Conservation (phyloP, 2,888 invertebrate species). For the Chaetogeoica ovagalla region DNA sequence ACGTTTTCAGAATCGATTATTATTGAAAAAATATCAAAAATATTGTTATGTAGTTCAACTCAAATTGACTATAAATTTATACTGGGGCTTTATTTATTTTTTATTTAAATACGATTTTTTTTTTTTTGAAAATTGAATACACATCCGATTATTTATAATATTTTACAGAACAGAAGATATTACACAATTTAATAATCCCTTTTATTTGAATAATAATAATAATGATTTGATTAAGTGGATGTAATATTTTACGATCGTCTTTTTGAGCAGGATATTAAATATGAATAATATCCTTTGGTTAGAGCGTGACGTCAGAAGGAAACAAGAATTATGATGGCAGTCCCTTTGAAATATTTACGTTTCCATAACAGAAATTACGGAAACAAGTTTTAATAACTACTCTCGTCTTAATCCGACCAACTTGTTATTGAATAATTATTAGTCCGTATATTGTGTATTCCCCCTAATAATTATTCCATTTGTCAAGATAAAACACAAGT, state of each 20-base stretch:
- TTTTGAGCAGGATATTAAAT: slow-evolving; percentile 8
- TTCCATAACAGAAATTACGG: not conserved
- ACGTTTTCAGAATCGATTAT: no score
- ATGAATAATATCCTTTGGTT: slow-evolving; percentile 14
- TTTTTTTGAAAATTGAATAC: not conserved
- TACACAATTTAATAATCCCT: not conserved
- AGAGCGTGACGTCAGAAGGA: not conserved
- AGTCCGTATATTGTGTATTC: not conserved
- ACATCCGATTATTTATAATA: not conserved
- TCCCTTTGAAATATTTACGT: slow-evolving; percentile 11
- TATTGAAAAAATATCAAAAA: no score
- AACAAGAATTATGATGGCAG: slow-evolving; percentile 6
- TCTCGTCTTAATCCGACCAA: not conserved
- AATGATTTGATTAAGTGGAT: not conserved
- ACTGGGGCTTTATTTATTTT: not conserved
- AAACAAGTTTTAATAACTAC: not conserved
- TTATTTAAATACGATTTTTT: not conserved
- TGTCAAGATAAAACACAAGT: not conserved
- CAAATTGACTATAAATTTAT: not conserved
- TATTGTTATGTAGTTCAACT: not conserved
- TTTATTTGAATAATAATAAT: not conserved
- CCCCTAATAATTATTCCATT: not conserved
- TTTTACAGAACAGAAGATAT: not conserved
- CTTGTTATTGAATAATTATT: slow-evolving; percentile 28
- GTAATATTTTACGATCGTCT: not conserved